Evolutionary conservation across 2,888 invertebrate species (phyloP).

Genomic region (Ceriagrion tenellum): DNA sequence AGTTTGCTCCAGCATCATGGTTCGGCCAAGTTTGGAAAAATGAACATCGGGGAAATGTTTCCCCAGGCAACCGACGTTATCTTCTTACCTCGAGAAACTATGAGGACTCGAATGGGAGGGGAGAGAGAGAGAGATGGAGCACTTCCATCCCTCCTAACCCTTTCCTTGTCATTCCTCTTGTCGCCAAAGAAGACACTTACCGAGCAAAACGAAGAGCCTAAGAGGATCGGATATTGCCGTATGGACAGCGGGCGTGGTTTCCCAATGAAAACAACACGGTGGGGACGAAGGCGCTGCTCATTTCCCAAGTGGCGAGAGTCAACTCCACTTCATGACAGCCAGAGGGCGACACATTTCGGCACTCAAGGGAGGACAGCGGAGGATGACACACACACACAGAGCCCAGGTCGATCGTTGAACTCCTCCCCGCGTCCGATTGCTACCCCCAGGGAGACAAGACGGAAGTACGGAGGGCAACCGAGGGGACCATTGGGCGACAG

Average conservation of each 20-base stretch:
- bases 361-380: slow-evolving; percentile 12
- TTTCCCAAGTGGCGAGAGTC: slow-evolving; percentile 16
- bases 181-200: slow-evolving; percentile 20
- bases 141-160: neutral
- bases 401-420: slow-evolving; percentile 23
- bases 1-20: neutral
- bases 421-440: neutral
- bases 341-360: slow-evolving; percentile 32
- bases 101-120: neutral
- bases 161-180: neutral
- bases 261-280: neutral
- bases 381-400: neutral
- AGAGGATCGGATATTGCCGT: slow-evolving; percentile 19
- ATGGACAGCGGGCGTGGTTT: neutral
- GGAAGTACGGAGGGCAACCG: neutral
- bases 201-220: neutral
- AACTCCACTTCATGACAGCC: slow-evolving; percentile 14
- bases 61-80: neutral
- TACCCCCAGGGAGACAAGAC: neutral
- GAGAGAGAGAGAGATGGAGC: neutral
- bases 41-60: neutral
- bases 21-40: neutral
- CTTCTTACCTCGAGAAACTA: neutral
- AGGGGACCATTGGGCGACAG: neutral
- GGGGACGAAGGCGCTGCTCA: neutral